phyloP scores from a whole-genome alignment of 2,888 invertebrate genomes.

The Ctenicera cuprea region DNA sequence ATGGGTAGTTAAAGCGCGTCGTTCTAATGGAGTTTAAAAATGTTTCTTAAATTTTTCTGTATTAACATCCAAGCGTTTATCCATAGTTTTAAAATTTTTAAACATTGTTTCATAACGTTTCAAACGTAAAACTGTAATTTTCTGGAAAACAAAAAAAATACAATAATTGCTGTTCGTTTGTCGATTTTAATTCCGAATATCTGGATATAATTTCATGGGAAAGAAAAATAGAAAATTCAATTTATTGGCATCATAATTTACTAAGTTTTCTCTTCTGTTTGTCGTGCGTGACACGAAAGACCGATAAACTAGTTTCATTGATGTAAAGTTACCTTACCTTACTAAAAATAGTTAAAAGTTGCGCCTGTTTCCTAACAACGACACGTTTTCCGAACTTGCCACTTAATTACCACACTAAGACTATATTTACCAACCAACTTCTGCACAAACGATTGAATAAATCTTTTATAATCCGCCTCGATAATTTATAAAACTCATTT shows the following conservation, averaged over 20 bases:
- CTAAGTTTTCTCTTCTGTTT: not conserved
- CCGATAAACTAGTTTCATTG: slow-evolving; percentile 12
- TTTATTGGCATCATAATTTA: not conserved
- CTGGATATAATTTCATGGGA: too few relatives aligned
- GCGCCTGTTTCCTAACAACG: not conserved
- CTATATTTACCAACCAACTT: slow-evolving; percentile 34
- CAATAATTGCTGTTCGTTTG: too few relatives aligned
- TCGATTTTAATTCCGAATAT: too few relatives aligned
- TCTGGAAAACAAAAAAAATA: too few relatives aligned
- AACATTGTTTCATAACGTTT: too few relatives aligned
- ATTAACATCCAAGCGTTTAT: too few relatives aligned
- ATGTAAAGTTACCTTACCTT: slow-evolving; percentile 15
- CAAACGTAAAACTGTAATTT: too few relatives aligned
- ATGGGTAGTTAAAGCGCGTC: too few relatives aligned
- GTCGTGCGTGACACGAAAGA: slow-evolving; percentile 5
- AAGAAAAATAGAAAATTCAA: not conserved
- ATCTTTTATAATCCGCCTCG: slow-evolving; percentile 18
- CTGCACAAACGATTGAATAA: slow-evolving; percentile 18
- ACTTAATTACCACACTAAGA: slow-evolving; percentile 12
- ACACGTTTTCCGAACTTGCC: slow-evolving; percentile 1
- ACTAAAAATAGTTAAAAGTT: slow-evolving; percentile 12
- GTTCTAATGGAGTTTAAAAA: too few relatives aligned
- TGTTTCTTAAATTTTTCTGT: too few relatives aligned
- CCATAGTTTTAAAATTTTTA: too few relatives aligned
- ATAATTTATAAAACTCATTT: slow-evolving; percentile 8